Evolutionary conservation across 2,113 vertebrate genomes (phyloP).

Genomic region (Paratilapia polleni): DNA sequence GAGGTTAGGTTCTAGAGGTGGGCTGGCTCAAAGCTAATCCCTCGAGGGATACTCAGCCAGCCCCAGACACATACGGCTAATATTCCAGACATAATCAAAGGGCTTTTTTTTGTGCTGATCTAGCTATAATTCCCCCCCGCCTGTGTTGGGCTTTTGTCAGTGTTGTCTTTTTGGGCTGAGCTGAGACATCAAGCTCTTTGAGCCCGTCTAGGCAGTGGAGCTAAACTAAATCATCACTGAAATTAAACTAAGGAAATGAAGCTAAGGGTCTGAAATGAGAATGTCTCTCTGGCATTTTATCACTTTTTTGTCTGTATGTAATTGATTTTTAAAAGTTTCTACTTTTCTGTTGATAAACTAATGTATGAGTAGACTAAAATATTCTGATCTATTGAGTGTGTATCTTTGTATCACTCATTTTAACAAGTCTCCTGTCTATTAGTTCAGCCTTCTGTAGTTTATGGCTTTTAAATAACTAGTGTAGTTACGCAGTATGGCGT

Average conservation of each 20-base stretch:
- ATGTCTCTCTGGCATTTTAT: neutral
- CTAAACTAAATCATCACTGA: neutral
- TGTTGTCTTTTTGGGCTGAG: slow-evolving; percentile 49
- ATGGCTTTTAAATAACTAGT: neutral
- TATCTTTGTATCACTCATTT: neutral
- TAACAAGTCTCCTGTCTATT: neutral
- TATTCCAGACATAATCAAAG: slow-evolving; percentile 74
- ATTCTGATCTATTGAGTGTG: neutral
- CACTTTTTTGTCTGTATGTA: neutral
- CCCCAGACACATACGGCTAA: slow-evolving; percentile 61
- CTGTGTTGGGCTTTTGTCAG: slow-evolving; percentile 27
- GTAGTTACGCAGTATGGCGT: neutral
- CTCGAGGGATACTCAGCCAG: slow-evolving; percentile 56
- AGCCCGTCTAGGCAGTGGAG: neutral
- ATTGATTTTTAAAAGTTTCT: neutral
- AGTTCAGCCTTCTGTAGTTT: neutral
- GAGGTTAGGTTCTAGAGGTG: slow-evolving; percentile 60
- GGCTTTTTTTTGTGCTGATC: slow-evolving; percentile 67
- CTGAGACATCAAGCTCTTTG: neutral
- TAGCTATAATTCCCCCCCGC: slow-evolving; percentile 32
- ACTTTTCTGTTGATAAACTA: neutral
- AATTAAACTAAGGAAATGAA: neutral
- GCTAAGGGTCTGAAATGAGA: neutral
- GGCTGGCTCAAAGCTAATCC: slow-evolving; percentile 66
- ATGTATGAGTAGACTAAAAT: neutral